A percentile compares a stretch with the other conserved stretches of the same genome.
phyloP scores from a whole-genome alignment of 2,888 invertebrate species.

The Ennomos erosarius region DNA sequence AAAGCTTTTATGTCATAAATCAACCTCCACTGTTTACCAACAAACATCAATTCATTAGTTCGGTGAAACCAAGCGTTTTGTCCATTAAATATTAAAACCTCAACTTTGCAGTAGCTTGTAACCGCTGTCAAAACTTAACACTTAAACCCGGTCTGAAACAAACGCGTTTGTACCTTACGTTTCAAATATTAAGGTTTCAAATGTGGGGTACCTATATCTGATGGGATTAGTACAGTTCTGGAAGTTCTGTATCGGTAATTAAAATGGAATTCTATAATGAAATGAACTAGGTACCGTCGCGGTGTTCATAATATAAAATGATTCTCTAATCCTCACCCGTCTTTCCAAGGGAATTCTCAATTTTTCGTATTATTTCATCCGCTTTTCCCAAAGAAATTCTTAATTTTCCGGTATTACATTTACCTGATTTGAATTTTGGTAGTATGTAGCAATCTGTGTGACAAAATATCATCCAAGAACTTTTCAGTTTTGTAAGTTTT shows the following conservation, averaged over 20 bases:
- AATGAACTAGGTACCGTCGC: slow-evolving; percentile 1
- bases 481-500: background rate
- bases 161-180: slow-evolving; percentile 6
- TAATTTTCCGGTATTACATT: too few relatives aligned
- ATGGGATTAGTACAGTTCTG: slow-evolving; percentile 12
- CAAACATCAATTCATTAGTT: slow-evolving; percentile 50
- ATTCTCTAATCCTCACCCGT: too few relatives aligned
- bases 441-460: too few relatives aligned
- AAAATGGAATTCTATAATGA: slow-evolving; percentile 22
- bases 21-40: slow-evolving; percentile 40
- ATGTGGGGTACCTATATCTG: background rate
- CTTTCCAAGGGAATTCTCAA: too few relatives aligned
- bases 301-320: too few relatives aligned
- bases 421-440: too few relatives aligned
- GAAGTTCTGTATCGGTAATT: slow-evolving; percentile 19
- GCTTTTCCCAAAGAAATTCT: too few relatives aligned
- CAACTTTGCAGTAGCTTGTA: slow-evolving; percentile 49
- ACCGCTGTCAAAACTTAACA: slow-evolving; percentile 57
- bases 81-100: slow-evolving; percentile 57
- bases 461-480: too few relatives aligned
- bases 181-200: background rate
- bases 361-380: too few relatives aligned
- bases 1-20: slow-evolving; percentile 33
- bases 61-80: slow-evolving; percentile 41
- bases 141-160: slow-evolving; percentile 22